Evolutionary conservation across 1,140 invertebrate species (phyloP).

Genomic region (Delia radicum): DNA sequence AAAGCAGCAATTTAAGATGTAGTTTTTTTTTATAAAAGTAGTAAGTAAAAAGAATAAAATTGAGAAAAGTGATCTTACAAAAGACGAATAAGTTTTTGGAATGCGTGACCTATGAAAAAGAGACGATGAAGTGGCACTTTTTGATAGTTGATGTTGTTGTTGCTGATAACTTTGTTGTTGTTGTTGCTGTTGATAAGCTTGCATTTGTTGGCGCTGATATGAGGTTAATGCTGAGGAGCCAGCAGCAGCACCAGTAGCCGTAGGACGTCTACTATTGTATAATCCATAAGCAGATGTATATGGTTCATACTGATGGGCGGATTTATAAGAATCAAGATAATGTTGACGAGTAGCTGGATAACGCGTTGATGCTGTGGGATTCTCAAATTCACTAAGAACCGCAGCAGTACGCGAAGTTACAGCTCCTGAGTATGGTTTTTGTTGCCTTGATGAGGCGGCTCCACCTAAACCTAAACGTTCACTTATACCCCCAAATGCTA

Average conservation of each 20-base stretch:
- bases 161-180: conserved; percentile 38
- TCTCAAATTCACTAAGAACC: conserved; percentile 46
- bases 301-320: conserved; percentile 40
- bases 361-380: conserved; percentile 31
- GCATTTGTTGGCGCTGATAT: conserved; percentile 41
- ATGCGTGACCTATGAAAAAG: conserved; percentile 55
- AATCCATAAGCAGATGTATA: conserved; percentile 36
- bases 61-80: conserved; percentile 48
- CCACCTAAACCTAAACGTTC: conserved; percentile 47
- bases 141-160: conserved; percentile 47
- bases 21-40: no score
- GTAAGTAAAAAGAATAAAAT: conserved; percentile 8
- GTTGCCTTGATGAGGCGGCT: conserved; percentile 28
- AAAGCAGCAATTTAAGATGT: no score
- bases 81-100: conserved; percentile 56
- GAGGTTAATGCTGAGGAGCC: conserved; percentile 27
- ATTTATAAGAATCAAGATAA: conserved; percentile 23
- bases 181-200: conserved; percentile 37
- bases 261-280: conserved; percentile 32
- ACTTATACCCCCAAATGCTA: conserved; percentile 51
- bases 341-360: conserved; percentile 8
- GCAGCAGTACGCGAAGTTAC: conserved; percentile 47
- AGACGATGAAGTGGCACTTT: conserved; percentile 52
- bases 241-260: conserved; percentile 29
- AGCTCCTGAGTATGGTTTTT: conserved; percentile 40